These are phyloP conservation scores for Arge pagana DNA, from an alignment of 2,888 invertebrate genomes.

Conservation along the genomic window DNA sequence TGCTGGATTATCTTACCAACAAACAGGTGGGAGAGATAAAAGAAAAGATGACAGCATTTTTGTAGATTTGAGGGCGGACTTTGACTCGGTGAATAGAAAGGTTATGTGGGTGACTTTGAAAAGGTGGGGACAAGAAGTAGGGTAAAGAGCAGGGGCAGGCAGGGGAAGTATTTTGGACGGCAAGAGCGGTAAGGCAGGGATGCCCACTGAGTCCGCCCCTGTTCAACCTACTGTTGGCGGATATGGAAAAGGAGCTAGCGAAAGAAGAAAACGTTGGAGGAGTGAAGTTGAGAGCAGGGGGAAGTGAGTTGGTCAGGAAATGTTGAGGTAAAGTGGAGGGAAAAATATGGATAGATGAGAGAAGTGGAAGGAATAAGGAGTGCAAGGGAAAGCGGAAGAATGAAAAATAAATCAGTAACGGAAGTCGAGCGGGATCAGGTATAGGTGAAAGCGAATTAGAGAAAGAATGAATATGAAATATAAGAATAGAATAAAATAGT, in stretches of 20 bases:
- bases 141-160: neutral
- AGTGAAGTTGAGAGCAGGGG: too few relatives aligned
- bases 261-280: too few relatives aligned
- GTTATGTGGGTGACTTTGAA: constrained; percentile 19
- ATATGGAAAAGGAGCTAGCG: neutral
- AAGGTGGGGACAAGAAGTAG: neutral
- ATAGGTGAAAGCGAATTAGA: too few relatives aligned
- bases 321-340: too few relatives aligned
- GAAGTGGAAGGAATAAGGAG: too few relatives aligned
- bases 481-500: too few relatives aligned
- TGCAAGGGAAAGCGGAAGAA: too few relatives aligned
- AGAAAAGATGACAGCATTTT: constrained; percentile 13
- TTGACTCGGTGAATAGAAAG: constrained; percentile 27
- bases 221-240: neutral
- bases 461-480: too few relatives aligned
- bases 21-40: constrained; percentile 3
- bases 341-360: too few relatives aligned
- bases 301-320: too few relatives aligned
- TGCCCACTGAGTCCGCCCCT: constrained; percentile 1
- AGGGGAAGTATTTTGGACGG: neutral
- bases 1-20: constrained; percentile 15
- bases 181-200: neutral
- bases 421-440: too few relatives aligned
- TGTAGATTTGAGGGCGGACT: constrained; percentile 28
- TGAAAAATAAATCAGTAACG: too few relatives aligned